Evolutionary conservation across 2,113 vertebrate genomes (phyloP).

Genomic region (Rattus norvegicus): GRCr8 NC_086020.1:194665001-194665500

Average conservation of each 20-base stretch:
- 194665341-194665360: slow-evolving; percentile 15
- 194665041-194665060: too few species aligned
- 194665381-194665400: neutral
- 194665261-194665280: neutral
- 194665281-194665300: neutral
- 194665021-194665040: too few species aligned
- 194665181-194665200: too few species aligned
- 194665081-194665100: too few species aligned
- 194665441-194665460: neutral
- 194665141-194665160: too few species aligned
- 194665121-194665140: too few species aligned
- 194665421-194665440: neutral
- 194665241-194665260: neutral
- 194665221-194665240: neutral
- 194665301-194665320: neutral
- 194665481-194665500: neutral
- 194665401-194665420: slow-evolving; percentile 38
- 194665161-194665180: too few species aligned
- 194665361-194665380: neutral
- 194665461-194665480: neutral
- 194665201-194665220: too few species aligned
- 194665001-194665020: neutral
- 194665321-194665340: slow-evolving; percentile 19
- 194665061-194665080: too few species aligned
- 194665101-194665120: too few species aligned